These are phyloP conservation scores for Phengaris alcon DNA, from an alignment of 2,888 invertebrate species.

Conservation along the genomic window DNA sequence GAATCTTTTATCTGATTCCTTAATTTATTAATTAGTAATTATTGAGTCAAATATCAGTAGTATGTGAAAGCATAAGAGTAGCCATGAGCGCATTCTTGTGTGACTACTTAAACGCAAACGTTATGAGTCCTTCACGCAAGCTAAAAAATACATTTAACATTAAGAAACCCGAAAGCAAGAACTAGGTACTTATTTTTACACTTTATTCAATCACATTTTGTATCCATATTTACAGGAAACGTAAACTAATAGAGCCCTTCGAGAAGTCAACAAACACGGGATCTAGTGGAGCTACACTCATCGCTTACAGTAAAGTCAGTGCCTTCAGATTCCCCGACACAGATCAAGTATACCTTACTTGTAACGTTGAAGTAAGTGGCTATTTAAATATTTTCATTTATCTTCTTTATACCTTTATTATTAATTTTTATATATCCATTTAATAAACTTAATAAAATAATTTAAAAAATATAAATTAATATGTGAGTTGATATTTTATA, in stretches of 20 bases:
- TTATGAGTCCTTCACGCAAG: too few species aligned
- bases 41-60: too few species aligned
- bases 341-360: slow-evolving; percentile 85
- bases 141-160: too few species aligned
- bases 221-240: slow-evolving; percentile 69
- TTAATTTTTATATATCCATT: too few species aligned
- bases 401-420: not conserved
- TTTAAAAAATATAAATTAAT: too few species aligned
- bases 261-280: slow-evolving; percentile 79
- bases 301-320: slow-evolving; percentile 83
- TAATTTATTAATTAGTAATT: too few species aligned
- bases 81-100: too few species aligned
- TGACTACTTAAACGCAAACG: too few species aligned
- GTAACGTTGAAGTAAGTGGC: slow-evolving; percentile 83
- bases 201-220: not conserved
- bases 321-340: slow-evolving; percentile 88
- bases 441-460: too few species aligned
- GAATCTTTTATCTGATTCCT: too few species aligned
- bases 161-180: not conserved
- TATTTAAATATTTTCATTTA: not conserved
- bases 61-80: too few species aligned
- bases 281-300: slow-evolving; percentile 80
- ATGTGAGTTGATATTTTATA: too few species aligned
- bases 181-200: not conserved
- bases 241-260: slow-evolving; percentile 83